Base-by-base conservation (phyloP, 1,140 invertebrate genomes). In the Phymorhynchus buccinoides region DNA sequence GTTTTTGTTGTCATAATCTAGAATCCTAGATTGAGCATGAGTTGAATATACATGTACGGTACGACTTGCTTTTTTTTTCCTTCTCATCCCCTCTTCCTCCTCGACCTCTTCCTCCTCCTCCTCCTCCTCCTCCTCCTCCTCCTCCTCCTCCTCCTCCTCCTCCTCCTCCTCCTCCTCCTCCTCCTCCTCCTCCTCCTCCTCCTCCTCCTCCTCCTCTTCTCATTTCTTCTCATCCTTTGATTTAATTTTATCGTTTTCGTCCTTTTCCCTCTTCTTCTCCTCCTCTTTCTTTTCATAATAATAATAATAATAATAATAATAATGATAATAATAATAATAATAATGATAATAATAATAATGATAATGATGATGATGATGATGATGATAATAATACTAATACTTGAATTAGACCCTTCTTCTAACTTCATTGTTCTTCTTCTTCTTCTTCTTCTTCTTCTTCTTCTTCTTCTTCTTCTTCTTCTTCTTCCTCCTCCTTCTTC, bases 391-490 rank as follows among this genome's bases (percentile, higher is more conserved):
- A 12, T n/a, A n/a, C n/a, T n/a, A n/a, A n/a, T n/a, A n/a, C n/a
- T n/a, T n/a, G n/a, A n/a, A n/a, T n/a, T n/a, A n/a, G n/a, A n/a
- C 44, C 18, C 44, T 48, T 48, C 44, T 48, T 48, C 44, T 18
- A 9, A 9, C 44, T 48, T 48, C 44, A 48, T 48, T 71, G n/a
- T 71, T 35, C 30, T 35, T 71, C 66, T 71, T 35, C 30, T 35
- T 71, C 66, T 71, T 3, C 30, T 35, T 71, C 66, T 71, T 71
- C 66, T 71, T 71, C 66, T 71, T 71, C 66, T 71, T 71, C 66
- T 71, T 71, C 66, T 35, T 35, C 30, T 32, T 37, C 6, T 37
- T 71, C 32, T 37, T 71, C 66, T 71, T 35, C 66, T 32, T 35
- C 30, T 35, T 71, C 66, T 71, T 52, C 48, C 48, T 52, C 48